phyloP scores from a whole-genome alignment of 2,113 vertebrate species.

The Cyanoderma ruficeps region DNA sequence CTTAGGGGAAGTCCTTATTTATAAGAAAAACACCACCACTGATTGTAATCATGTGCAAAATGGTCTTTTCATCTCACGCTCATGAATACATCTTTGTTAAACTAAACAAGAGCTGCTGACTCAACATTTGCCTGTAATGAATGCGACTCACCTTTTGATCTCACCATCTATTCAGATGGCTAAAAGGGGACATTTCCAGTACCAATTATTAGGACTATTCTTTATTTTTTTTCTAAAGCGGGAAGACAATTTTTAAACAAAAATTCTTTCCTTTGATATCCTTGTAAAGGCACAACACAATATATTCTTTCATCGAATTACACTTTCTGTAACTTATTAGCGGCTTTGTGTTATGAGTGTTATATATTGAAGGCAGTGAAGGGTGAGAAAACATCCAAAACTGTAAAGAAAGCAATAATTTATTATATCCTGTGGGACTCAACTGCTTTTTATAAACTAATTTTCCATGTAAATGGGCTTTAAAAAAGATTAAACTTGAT shows the following conservation, averaged over 20 bases:
- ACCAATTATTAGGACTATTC: background rate
- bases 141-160: slow-evolving; percentile 59
- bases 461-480: slow-evolving; percentile 58
- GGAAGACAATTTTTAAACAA: background rate
- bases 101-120: background rate
- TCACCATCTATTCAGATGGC: background rate
- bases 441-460: slow-evolving; percentile 55
- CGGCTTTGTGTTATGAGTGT: background rate
- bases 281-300: background rate
- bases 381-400: slow-evolving; percentile 34
- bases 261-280: background rate
- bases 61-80: slow-evolving; percentile 24
- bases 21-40: background rate
- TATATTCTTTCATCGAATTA: slow-evolving; percentile 2
- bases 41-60: slow-evolving; percentile 16
- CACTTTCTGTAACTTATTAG: slow-evolving; percentile 14
- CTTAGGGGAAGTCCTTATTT: background rate
- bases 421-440: slow-evolving; percentile 33
- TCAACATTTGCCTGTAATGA: background rate
- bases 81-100: slow-evolving; percentile 24
- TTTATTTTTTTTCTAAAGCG: background rate
- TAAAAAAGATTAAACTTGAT: slow-evolving; percentile 41
- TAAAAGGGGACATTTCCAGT: slow-evolving; percentile 25
- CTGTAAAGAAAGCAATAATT: background rate
- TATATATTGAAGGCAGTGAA: slow-evolving; percentile 26